Conservation (phyloP, 2,888 invertebrate genomes). For the Andrena flavipes region DNA sequence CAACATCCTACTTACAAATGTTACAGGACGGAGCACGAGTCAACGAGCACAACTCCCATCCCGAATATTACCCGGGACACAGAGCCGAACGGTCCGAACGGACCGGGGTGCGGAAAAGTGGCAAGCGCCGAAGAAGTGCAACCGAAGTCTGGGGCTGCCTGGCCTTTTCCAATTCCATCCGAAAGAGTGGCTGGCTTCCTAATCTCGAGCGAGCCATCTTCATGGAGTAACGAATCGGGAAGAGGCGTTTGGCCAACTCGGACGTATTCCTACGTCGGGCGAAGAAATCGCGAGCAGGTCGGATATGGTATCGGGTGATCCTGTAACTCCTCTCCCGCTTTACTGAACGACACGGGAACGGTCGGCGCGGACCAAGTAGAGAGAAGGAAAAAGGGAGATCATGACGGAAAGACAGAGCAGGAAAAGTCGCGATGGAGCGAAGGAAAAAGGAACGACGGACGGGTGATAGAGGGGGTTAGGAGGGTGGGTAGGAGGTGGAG, state of each 20-base stretch:
- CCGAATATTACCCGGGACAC: not conserved
- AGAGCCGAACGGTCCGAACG: not conserved
- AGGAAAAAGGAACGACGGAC: not conserved
- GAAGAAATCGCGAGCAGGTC: slow-evolving; percentile 57
- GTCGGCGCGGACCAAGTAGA: slow-evolving; percentile 50
- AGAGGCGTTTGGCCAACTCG: slow-evolving; percentile 44
- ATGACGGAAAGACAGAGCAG: slow-evolving; percentile 20
- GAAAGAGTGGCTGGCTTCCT: slow-evolving; percentile 27
- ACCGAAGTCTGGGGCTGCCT: not conserved
- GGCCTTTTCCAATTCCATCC: slow-evolving; percentile 15
- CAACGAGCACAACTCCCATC: not conserved
- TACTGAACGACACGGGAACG: slow-evolving; percentile 40
- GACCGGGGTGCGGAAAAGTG: slow-evolving; percentile 12
- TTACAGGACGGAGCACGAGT: not conserved
- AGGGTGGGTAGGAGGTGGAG: not conserved
- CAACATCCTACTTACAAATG: not conserved
- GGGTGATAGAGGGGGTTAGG: not conserved
- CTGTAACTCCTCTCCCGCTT: slow-evolving; percentile 58
- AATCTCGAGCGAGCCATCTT: slow-evolving; percentile 37
- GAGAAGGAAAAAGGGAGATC: slow-evolving; percentile 51
- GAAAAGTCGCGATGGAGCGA: not conserved
- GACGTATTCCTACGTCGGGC: slow-evolving; percentile 38
- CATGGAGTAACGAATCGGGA: slow-evolving; percentile 35
- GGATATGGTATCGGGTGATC: slow-evolving; percentile 65
- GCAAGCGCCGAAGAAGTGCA: not conserved